These are phyloP conservation scores for Triplophysa siluroides DNA, from an alignment of 2,113 vertebrate genomes.

Conservation along the genomic window DNA sequence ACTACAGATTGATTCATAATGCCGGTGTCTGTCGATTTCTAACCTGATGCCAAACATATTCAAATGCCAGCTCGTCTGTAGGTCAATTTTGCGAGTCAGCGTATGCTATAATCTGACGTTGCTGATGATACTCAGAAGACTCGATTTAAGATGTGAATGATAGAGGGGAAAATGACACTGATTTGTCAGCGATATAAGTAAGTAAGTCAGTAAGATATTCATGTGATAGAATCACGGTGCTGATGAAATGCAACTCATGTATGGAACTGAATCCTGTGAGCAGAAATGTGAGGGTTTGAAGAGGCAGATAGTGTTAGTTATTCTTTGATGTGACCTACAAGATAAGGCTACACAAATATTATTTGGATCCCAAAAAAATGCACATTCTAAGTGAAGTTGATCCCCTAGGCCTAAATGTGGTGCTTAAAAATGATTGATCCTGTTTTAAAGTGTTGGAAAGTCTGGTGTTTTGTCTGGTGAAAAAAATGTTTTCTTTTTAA, in stretches of 20 bases:
- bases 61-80: conserved; percentile 1
- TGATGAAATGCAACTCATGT: background rate
- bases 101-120: background rate
- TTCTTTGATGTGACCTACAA: background rate
- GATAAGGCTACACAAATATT: background rate
- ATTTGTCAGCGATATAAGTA: background rate
- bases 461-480: background rate
- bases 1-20: background rate
- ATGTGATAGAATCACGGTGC: background rate
- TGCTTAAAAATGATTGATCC: background rate
- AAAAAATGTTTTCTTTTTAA: background rate
- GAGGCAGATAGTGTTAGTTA: background rate
- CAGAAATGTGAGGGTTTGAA: background rate
- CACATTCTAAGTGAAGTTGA: background rate
- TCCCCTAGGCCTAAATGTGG: background rate
- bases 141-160: background rate
- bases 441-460: background rate
- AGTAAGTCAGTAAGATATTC: background rate
- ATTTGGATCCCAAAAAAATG: background rate
- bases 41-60: conserved; percentile 5
- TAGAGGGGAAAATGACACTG: background rate
- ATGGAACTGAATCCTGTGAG: background rate
- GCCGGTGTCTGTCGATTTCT: background rate
- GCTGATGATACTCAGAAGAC: background rate
- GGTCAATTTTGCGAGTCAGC: conserved; percentile 4